Conservation (phyloP, 2,797 vertebrate species). For the Chelonia mydas region DNA sequence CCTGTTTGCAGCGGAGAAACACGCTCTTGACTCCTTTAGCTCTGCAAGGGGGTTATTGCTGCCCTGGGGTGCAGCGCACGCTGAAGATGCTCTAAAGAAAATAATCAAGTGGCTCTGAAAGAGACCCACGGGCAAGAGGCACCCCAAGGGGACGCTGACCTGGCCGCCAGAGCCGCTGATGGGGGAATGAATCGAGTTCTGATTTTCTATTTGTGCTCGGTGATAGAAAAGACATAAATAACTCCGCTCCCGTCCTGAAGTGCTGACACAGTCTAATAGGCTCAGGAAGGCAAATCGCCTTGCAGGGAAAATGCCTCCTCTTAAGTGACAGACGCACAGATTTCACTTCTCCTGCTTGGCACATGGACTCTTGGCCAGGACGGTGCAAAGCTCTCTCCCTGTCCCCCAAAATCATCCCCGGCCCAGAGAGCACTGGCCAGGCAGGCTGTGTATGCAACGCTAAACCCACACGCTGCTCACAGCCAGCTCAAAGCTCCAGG, state of each 20-base stretch:
- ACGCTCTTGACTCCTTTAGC: not conserved
- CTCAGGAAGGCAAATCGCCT: not conserved
- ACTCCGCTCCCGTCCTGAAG: not conserved
- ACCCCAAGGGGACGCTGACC: not conserved
- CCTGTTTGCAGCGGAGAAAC: not conserved
- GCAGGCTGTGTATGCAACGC: not conserved
- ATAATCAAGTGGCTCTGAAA: slow-evolving; percentile 4
- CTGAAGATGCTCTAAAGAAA: slow-evolving; percentile 23
- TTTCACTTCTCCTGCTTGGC: not conserved
- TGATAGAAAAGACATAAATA: not conserved
- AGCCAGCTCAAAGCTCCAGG: not conserved
- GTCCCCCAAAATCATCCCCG: not conserved
- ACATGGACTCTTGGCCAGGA: not conserved
- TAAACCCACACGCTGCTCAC: not conserved
- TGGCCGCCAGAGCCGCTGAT: not conserved
- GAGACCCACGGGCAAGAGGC: not conserved
- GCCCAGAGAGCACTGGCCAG: not conserved
- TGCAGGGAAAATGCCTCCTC: not conserved
- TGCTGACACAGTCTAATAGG: not conserved
- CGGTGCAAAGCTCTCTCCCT: not conserved
- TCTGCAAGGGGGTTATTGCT: not conserved
- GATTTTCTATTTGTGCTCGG: not conserved
- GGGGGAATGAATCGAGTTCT: not conserved
- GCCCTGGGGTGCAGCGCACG: accelerated
- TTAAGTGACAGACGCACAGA: not conserved